Base-by-base conservation (phyloP, 2,797 vertebrate genomes). In the Bovichtus variegatus region DNA sequence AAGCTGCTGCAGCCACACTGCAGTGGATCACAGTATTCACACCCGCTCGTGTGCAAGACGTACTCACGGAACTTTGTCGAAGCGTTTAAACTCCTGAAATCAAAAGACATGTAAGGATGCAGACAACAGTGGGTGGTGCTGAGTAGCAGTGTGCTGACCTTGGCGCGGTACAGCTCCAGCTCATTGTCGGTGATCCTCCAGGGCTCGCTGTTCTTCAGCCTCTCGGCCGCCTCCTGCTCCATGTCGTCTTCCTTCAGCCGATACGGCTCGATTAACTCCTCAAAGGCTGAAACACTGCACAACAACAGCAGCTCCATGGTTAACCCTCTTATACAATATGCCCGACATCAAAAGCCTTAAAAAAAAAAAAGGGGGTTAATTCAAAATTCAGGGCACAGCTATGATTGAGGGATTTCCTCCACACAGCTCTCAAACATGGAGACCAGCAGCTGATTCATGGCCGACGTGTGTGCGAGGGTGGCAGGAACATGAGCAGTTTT, bases 181-280 rank as follows among this genome's bases (percentile, higher is more conserved):
- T 99, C 98, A 23, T 99, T 98, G 92, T 99, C 98, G 2, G 98
- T 99, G 93, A 99, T 98, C 89, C 96, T 95, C 98, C 98, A 99
- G 0, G 98, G 98, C 43, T 99, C 97, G 25, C 97, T 97, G 67
- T 97, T 96, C 92, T 99, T 99, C 95, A 98, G 96, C 93, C 95
- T 96, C 87, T 99, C 98, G 7, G 97, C 97, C 54, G 95, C 94
- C 40, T 99, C 98, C 91, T 98, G 97, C 58, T 99, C 98, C 96
- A 98, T 98, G 91, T 99, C 98, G 66, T 99, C 97, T 83, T 99
- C 98, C 78, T 97, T 97, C 90, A 99, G 96, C 83, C 97, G 95
- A 87, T 97, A 99, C 0, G 96, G 97, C 90, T 99, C 98, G 70
- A 99, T 96, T 96, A 99, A 93, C 91, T 99, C 96, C 90, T 99